Evolutionary conservation across 2,797 vertebrate species (phyloP).

Genomic region (Ciconia nigra): DNA sequence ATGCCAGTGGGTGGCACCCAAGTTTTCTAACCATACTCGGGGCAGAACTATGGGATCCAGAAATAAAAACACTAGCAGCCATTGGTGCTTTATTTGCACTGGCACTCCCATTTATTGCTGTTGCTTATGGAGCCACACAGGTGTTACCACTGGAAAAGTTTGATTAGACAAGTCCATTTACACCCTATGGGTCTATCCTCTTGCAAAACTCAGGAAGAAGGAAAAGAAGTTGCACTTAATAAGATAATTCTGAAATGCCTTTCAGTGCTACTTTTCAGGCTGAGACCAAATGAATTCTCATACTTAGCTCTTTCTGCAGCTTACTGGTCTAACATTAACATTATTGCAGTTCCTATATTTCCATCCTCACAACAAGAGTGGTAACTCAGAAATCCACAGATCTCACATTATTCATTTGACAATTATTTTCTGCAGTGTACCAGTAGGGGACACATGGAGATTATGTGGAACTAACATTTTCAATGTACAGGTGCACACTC

Average conservation of each 20-base stretch:
- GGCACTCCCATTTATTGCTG: not conserved
- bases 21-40: not conserved
- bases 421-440: not conserved
- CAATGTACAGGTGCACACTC: not conserved
- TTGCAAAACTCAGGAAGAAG: not conserved
- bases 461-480: not conserved
- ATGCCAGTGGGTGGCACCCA: not conserved
- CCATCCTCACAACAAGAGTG: not conserved
- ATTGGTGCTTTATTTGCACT: not conserved
- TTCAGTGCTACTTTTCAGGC: not conserved
- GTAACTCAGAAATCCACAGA: not conserved
- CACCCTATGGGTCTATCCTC: not conserved
- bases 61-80: not conserved
- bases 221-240: not conserved
- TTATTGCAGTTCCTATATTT: not conserved
- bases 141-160: not conserved
- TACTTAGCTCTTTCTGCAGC: not conserved
- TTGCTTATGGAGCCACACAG: not conserved
- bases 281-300: not conserved
- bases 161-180: not conserved
- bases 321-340: not conserved
- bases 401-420: rapidly evolving
- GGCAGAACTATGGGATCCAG: not conserved
- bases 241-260: not conserved
- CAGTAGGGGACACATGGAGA: not conserved